Base-by-base conservation (phyloP, 2,797 vertebrate genomes). In the Pteropus rufus region DNA sequence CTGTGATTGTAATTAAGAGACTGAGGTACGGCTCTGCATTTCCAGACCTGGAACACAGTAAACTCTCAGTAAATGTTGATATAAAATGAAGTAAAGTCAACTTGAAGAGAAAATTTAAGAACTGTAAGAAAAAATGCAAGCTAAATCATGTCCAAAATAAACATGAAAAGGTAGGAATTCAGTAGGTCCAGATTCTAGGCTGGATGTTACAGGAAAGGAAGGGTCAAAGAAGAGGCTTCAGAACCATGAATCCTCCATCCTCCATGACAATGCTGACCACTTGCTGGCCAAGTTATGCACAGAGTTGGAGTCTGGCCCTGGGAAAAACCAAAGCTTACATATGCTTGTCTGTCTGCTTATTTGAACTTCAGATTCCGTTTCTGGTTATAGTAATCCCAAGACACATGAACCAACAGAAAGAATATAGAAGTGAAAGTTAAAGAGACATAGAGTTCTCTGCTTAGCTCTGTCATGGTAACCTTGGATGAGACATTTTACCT, bases 281-380 rank as follows among this genome's bases (percentile, higher is more conserved):
- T 58, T 21, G 36, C 44, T 19, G 64, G 12, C 69, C 81, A 81
- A 69, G 52, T 76, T 94, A 77, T 11, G 15, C 26, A 62, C 7
- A 62, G 77, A 67, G 16, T 34, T 82, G 34, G 73, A 94, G 73
- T 93, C 77, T 72, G 72, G n/a, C 80, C 58, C 90, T 80, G 67
- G 75, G n/a, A 83, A 93, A 97, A 94, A 96, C 46, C 31, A 60
- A 90, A 94, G 46, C 58, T 94, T 77, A 88, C 31, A 72, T 39
- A 69, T 14, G 46, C 41, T 93, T 70, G 39, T 87, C 95, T 73
- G 56, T 73, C 67, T 93, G 87, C 84, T 94, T 83, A 73, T 46
- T 84, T 80, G n/a, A 95, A 88, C 76, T 93, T 84, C 21, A 77
- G 72, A 14, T 90, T 96, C 94, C 84, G 41, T 92, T 97, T 96